Base-by-base conservation (phyloP, 2,888 invertebrate species). In the Parnassius smintheus region DNA sequence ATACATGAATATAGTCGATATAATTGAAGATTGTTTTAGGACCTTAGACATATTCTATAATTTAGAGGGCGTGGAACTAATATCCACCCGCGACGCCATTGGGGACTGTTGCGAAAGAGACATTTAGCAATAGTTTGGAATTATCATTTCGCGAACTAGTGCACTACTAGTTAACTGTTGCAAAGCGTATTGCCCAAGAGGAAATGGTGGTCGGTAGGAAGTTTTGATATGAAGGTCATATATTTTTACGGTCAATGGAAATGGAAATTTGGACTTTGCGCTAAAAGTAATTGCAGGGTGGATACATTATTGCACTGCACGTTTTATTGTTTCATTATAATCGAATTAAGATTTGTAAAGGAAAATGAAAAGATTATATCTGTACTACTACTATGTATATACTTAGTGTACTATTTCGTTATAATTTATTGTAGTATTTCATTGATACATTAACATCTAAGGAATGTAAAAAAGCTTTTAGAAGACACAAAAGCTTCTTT, bases 141-240 rank as follows among this genome's bases (percentile, higher is more conserved):
- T 91, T 90, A 91, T 91, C 88, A 89, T 88, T 85, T 82, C 78
- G 76, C 80, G 84, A 90, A 91, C 85, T 90, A 79, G 91, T 91
- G 91, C 91, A 91, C 85, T 89, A 86, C 88, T 75, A 74, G 71
- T 66, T 63, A 76, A 72, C 71, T 75, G 77, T 82, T 86, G 85
- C 86, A 78, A 75, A 61, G 74, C 59, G 76, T 83, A 86, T 81
- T 81, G 68, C 72, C 82, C 88, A 67, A 74, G 81, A 84, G 87
- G 85, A 88, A 85, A 81, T 78, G 70, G 80, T 78, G 72, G 85
- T 82, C 81, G 83, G 75, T 74, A 83, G 86, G 86, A 84, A 85
- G 85, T 82, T 77, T 74, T 82, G 86, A 74, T 70, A 67, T 70
- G 82, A 86, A 87, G 88, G 88, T 85, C 83, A 76, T 66, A 80